Percentiles rank a stretch among this genome's conserved stretches.
These are phyloP conservation scores for Nibea albiflora DNA, from an alignment of 2,113 vertebrate species.

Conservation along the genomic window DNA sequence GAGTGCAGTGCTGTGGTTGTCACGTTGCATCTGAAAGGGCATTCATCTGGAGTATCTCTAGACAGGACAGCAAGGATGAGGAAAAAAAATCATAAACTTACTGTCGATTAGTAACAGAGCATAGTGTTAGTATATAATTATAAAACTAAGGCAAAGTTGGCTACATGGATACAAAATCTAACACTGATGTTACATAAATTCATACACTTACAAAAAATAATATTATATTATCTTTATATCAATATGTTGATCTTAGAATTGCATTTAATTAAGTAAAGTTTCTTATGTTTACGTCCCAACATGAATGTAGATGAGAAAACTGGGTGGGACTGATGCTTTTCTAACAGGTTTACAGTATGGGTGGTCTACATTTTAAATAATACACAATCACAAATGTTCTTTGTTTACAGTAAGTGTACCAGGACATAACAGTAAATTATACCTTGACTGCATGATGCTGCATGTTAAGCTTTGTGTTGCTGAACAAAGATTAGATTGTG, in stretches of 20 bases:
- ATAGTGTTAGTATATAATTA: not conserved
- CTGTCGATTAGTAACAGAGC: not conserved
- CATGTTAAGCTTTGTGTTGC: constrained; percentile 33
- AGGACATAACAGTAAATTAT: constrained; percentile 14
- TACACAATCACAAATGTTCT: not conserved
- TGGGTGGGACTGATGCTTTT: not conserved
- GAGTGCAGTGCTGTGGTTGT: no score
- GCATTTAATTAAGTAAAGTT: no score
- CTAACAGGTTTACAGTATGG: not conserved
- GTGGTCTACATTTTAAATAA: not conserved
- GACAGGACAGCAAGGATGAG: not conserved
- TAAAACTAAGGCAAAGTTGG: not conserved
- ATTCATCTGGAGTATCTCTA: not conserved
- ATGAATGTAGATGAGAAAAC: not conserved
- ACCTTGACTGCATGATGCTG: not conserved
- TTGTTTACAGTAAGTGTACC: not conserved
- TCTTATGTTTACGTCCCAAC: not conserved
- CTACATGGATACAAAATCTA: not conserved
- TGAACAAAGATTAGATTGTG: constrained; percentile 51
- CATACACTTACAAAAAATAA: no score
- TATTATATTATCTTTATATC: no score
- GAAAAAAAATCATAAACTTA: not conserved
- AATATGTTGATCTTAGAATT: no score
- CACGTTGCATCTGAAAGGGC: no score
- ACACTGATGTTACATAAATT: no score